Conservation (phyloP, 2,888 invertebrate genomes). For the Leucoma salicis region DNA sequence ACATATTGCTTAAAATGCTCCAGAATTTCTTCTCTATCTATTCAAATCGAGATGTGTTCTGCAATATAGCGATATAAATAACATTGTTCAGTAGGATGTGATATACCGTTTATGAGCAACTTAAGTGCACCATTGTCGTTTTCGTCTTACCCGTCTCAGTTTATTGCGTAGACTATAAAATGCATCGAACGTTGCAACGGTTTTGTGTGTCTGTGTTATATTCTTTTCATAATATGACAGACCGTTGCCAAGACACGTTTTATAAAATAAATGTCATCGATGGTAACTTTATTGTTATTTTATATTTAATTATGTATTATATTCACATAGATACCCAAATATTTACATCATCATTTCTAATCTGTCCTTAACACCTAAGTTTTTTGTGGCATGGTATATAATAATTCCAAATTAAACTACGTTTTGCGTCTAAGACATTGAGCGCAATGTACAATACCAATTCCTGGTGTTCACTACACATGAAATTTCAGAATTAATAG, state of each 20-base stretch:
- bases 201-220: constrained; percentile 48
- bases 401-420: too few relatives aligned
- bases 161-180: constrained; percentile 71
- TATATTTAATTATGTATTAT: too few relatives aligned
- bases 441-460: too few relatives aligned
- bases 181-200: constrained; percentile 69
- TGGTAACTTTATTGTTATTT: too few relatives aligned
- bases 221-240: constrained; percentile 36
- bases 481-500: too few relatives aligned
- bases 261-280: too few relatives aligned
- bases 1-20: constrained; percentile 11
- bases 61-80: constrained; percentile 48
- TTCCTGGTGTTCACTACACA: too few relatives aligned
- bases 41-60: constrained; percentile 32
- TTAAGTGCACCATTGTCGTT: constrained; percentile 71
- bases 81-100: constrained; percentile 64
- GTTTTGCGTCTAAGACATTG: too few relatives aligned
- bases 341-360: too few relatives aligned
- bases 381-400: too few relatives aligned
- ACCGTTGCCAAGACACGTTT: constrained; percentile 18
- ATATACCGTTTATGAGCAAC: constrained; percentile 71
- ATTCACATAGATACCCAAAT: too few relatives aligned
- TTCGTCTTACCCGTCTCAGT: constrained; percentile 49
- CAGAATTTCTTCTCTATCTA: constrained; percentile 18
- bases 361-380: too few relatives aligned